Base-by-base conservation (phyloP, 2,888 invertebrate genomes). In the Leptodirus hochenwartii region DNA sequence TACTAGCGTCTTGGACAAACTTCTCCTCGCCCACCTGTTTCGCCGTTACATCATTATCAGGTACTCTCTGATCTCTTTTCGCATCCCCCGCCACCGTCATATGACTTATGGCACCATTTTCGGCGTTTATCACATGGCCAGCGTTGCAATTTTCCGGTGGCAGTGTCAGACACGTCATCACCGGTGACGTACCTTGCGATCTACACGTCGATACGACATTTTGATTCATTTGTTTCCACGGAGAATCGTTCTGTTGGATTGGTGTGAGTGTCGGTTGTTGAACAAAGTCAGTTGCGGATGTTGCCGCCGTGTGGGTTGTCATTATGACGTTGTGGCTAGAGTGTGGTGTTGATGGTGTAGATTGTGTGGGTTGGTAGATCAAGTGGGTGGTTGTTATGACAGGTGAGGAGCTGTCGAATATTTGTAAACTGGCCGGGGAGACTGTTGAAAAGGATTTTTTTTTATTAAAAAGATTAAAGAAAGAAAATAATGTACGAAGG, bases 1-100 rank as follows among this genome's bases (percentile, higher is more conserved):
- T 82, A 29, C 78, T 78, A 0, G 81, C 81, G 44, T 82, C 81
- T 48, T 69, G 80, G n/a, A 77, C 78, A 35, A 65, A 59, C 2
- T 56, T 56, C 34, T 61, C 61, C 33, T 65, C 62, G n/a, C n/a
- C n/a, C n/a, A n/a, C n/a, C n/a, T n/a, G n/a, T n/a, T n/a, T n/a
- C 10, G 64, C 59, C 29, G 22, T 26, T 14, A 16, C 24, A 16
- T 30, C 25, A 3, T 30, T 15, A 30, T 30, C 20, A n/a, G n/a
- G 20, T n/a, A n/a, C n/a, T n/a, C n/a, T n/a, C n/a, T n/a, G n/a
- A n/a, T n/a, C n/a, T n/a, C n/a, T n/a, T n/a, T n/a, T n/a, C n/a
- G n/a, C n/a, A n/a, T n/a, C n/a, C n/a, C n/a, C n/a, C n/a, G n/a
- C n/a, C n/a, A n/a, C n/a, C 15, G 32, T 34, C 22, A 17, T 22